Percentiles rank a stretch among this genome's conserved stretches.
phyloP scores from a whole-genome alignment of 1,140 invertebrate species.

The Copidosoma floridanum region DNA sequence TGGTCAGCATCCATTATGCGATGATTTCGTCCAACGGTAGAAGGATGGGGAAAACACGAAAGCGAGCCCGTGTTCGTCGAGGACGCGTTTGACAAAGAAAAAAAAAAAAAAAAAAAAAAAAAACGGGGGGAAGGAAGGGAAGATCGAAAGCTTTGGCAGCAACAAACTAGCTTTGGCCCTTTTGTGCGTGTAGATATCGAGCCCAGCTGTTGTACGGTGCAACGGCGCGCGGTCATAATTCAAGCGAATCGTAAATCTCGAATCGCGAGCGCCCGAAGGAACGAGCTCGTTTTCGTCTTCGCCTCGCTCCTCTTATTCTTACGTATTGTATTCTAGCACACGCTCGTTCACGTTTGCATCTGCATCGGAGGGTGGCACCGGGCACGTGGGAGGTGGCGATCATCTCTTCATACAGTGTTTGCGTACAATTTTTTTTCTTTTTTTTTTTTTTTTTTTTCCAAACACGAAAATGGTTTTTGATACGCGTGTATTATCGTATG shows the following conservation, averaged over 20 bases:
- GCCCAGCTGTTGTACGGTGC: no score
- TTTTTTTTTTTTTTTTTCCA: no score
- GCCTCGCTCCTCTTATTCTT: not conserved
- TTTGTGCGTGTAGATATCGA: no score
- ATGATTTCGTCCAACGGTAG: no score
- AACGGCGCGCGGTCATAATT: slow-evolving; percentile 46
- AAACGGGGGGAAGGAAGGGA: not conserved
- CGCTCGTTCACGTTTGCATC: not conserved
- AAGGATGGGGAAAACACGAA: no score
- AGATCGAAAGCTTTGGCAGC: not conserved
- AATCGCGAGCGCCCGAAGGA: slow-evolving; percentile 33
- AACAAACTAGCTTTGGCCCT: slow-evolving; percentile 8
- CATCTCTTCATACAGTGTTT: no score
- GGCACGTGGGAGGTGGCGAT: slow-evolving; percentile 47
- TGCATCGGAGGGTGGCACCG: slow-evolving; percentile 13
- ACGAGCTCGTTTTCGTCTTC: slow-evolving; percentile 16
- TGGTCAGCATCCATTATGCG: no score
- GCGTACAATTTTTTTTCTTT: no score
- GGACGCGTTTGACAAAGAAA: no score
- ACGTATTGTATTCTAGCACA: not conserved
- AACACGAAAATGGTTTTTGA: no score
- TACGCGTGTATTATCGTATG: no score
- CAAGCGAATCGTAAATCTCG: slow-evolving; percentile 51
- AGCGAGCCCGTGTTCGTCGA: no score
- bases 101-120: slow-evolving; percentile 1